phyloP scores from a whole-genome alignment of 2,113 vertebrate genomes.

The Sphyrna mokarran region DNA sequence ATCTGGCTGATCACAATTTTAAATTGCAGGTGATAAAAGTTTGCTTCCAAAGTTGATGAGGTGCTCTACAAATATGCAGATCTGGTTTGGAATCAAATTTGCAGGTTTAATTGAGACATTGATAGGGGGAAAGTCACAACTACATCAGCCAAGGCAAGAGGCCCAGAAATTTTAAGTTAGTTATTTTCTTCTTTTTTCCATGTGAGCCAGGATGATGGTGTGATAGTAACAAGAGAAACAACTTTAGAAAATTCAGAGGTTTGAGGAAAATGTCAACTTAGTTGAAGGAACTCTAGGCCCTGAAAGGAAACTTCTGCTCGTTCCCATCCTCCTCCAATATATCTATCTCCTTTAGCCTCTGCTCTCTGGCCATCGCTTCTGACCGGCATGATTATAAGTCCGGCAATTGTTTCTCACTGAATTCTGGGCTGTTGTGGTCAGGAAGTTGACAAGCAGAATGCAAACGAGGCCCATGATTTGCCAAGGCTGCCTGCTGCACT shows the following conservation, averaged over 20 bases:
- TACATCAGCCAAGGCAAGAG: background rate
- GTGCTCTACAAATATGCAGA: background rate
- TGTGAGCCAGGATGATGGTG: constrained; percentile 48
- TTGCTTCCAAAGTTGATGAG: background rate
- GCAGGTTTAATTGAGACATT: background rate
- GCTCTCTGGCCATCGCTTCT: background rate
- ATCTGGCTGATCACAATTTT: background rate
- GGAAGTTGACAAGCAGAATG: background rate
- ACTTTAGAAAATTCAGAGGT: constrained; percentile 71
- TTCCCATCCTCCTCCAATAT: background rate
- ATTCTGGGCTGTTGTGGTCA: background rate
- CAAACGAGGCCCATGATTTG: background rate
- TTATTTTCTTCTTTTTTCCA: background rate
- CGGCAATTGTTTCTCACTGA: background rate
- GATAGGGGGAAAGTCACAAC: background rate
- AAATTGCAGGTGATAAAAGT: background rate
- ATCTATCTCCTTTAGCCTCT: background rate
- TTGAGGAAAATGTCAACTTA: constrained; percentile 73
- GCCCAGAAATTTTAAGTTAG: background rate
- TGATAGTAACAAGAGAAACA: constrained; percentile 82
- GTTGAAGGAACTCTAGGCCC: constrained; percentile 68
- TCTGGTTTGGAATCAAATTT: background rate
- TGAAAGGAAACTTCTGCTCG: background rate
- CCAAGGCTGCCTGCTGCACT: background rate
- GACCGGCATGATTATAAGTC: background rate